Percentiles rank a stretch among this genome's conserved stretches.
Evolutionary conservation across 2,113 vertebrate species (phyloP).

Genomic region (Aegithalos caudatus): DNA sequence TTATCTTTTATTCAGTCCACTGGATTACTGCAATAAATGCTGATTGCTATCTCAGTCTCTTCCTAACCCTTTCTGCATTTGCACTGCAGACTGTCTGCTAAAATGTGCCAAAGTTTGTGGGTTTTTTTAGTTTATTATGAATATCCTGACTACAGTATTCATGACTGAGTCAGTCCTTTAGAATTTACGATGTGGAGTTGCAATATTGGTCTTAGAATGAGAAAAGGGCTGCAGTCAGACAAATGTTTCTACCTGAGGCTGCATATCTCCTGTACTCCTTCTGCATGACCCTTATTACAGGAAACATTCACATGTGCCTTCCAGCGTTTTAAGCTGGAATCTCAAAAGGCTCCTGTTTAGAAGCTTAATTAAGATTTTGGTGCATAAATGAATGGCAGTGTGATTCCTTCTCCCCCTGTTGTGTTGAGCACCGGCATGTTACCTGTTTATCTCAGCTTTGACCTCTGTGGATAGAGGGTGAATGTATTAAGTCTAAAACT

Average conservation of each 20-base stretch:
- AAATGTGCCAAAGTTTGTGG: neutral
- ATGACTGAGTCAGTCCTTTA: rapidly evolving
- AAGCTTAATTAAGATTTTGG: neutral
- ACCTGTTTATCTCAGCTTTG: neutral
- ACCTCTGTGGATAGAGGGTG: neutral
- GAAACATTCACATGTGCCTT: neutral
- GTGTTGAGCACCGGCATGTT: rapidly evolving
- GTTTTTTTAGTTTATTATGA: neutral
- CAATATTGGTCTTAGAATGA: neutral
- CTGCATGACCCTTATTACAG: neutral
- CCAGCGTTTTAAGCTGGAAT: neutral
- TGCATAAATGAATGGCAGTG: neutral
- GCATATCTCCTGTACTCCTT: neutral
- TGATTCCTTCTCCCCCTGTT: neutral
- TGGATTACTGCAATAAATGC: neutral
- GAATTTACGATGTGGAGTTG: neutral
- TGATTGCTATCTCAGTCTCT: neutral
- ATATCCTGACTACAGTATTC: neutral
- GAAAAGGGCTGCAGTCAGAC: neutral
- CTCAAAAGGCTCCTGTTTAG: neutral
- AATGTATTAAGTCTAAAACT: neutral
- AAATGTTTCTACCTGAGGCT: neutral
- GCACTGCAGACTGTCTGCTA: neutral
- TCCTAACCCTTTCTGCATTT: neutral
- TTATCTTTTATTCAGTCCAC: slow-evolving; percentile 1